These are phyloP conservation scores for Centroberyx gerrardi DNA, from an alignment of 2,797 vertebrate species.

Conservation along the genomic window DNA sequence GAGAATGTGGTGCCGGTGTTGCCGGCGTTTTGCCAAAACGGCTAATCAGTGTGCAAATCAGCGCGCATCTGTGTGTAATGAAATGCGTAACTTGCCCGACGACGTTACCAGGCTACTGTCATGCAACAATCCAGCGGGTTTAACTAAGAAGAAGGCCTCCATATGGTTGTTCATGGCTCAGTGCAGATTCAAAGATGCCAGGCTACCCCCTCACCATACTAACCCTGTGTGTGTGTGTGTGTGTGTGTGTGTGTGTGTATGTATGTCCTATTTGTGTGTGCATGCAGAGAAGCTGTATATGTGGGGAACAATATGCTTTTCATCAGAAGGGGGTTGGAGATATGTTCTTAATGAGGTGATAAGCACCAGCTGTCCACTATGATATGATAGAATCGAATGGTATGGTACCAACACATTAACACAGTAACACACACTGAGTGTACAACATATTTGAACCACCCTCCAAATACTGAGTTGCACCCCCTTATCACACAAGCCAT, in stretches of 20 bases:
- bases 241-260: constrained; percentile 23
- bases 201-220: constrained; percentile 1
- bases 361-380: constrained; percentile 62
- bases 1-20: constrained; percentile 22
- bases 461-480: neutral
- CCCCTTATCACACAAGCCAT: neutral
- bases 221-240: constrained; percentile 16
- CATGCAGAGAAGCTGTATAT: constrained; percentile 30
- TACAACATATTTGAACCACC: constrained; percentile 38
- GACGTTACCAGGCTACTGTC: constrained; percentile 38
- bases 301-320: constrained; percentile 46
- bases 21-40: constrained; percentile 50
- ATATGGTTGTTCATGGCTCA: constrained; percentile 66
- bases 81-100: constrained; percentile 18
- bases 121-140: constrained; percentile 41
- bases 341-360: constrained; percentile 67
- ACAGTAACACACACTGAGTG: constrained; percentile 31
- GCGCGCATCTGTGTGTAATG: constrained; percentile 43
- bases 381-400: constrained; percentile 35
- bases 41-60: constrained; percentile 41
- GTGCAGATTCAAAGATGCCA: constrained; percentile 43
- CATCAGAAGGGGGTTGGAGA: constrained; percentile 8
- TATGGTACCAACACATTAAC: constrained; percentile 48
- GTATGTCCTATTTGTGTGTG: neutral
- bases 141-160: constrained; percentile 42